Percentiles rank a stretch among this genome's conserved stretches.
Conservation (phyloP, 2,888 invertebrate genomes). For the Trichopria drosophilae region DNA sequence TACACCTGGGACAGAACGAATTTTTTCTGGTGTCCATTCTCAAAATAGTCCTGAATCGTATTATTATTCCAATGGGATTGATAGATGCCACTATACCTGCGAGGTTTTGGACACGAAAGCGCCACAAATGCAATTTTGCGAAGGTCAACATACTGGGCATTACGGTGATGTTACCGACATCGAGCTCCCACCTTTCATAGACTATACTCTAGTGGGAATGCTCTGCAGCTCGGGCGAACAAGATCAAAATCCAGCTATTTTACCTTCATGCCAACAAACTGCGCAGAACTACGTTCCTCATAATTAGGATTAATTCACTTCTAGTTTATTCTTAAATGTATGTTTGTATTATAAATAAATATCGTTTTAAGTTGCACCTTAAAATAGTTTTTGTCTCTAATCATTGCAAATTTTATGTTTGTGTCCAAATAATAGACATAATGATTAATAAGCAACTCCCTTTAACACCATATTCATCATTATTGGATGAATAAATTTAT, state of each 20-base stretch:
- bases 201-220: slow-evolving; percentile 56
- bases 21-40: slow-evolving; percentile 41
- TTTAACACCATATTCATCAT: too few relatives aligned
- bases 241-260: slow-evolving; percentile 5
- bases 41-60: slow-evolving; percentile 49
- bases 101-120: slow-evolving; percentile 52
- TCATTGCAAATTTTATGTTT: too few relatives aligned
- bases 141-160: slow-evolving; percentile 24
- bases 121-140: slow-evolving; percentile 33
- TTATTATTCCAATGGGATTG: slow-evolving; percentile 44
- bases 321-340: too few relatives aligned
- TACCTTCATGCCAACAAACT: background rate
- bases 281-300: slow-evolving; percentile 52
- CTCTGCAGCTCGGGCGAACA: slow-evolving; percentile 51
- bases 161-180: slow-evolving; percentile 46
- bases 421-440: too few relatives aligned
- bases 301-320: too few relatives aligned
- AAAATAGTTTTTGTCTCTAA: too few relatives aligned
- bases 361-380: too few relatives aligned
- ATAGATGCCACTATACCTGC: slow-evolving; percentile 54
- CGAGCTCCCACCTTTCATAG: slow-evolving; percentile 52
- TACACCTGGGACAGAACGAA: slow-evolving; percentile 36
- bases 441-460: too few relatives aligned
- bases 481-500: too few relatives aligned
- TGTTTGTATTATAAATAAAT: too few relatives aligned